Conservation (phyloP, 1,140 invertebrate species). For the Atta texana region DNA sequence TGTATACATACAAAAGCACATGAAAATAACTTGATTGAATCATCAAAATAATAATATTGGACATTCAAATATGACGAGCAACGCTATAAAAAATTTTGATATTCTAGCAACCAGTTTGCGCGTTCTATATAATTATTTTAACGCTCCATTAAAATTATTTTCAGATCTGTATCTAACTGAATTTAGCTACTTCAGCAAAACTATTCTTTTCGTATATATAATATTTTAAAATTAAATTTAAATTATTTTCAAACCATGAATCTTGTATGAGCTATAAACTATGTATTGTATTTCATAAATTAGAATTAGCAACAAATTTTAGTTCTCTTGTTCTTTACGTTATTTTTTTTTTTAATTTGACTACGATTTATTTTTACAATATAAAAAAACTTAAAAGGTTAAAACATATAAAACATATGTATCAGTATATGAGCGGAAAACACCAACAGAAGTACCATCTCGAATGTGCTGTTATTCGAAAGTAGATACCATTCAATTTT, state of each 20-base stretch:
- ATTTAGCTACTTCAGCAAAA: too few species aligned
- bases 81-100: too few species aligned
- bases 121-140: too few species aligned
- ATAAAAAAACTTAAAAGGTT: not conserved
- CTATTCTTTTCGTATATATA: too few species aligned
- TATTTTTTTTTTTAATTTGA: not conserved
- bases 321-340: not conserved
- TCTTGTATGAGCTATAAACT: not conserved
- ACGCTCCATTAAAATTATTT: too few species aligned
- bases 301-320: not conserved
- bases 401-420: not conserved
- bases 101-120: too few species aligned
- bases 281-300: not conserved
- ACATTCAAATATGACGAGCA: too few species aligned
- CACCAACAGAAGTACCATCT: not conserved
- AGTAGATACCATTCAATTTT: not conserved
- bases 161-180: too few species aligned
- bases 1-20: too few species aligned
- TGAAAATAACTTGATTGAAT: too few species aligned
- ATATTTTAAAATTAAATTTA: not conserved
- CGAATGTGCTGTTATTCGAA: not conserved
- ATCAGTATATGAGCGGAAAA: not conserved
- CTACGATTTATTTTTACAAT: not conserved
- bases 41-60: too few species aligned
- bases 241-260: not conserved